These are phyloP conservation scores for Pinna nobilis DNA, from an alignment of 1,140 invertebrate species.

Conservation along the genomic window DNA sequence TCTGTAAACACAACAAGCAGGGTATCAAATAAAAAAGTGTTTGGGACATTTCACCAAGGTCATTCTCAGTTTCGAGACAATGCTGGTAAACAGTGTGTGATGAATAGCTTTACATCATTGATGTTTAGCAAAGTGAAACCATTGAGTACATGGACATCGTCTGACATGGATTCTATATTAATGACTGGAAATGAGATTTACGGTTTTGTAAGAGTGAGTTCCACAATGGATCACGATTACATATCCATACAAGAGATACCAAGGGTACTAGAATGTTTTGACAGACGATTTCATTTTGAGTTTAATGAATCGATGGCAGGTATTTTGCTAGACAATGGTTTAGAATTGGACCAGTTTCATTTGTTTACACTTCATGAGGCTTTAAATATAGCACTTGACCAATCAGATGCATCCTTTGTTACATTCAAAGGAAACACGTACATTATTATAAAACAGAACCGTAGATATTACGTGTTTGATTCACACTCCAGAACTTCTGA, in stretches of 20 bases:
- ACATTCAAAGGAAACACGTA: not conserved
- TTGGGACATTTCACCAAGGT: conserved; percentile 4
- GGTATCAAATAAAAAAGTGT: not conserved
- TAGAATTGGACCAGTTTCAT: not conserved
- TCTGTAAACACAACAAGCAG: not conserved
- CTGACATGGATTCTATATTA: conserved; percentile 3
- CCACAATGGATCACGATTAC: not conserved
- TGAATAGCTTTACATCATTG: not conserved
- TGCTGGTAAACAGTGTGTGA: not conserved
- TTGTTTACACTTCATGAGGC: not conserved
- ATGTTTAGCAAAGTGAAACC: not conserved
- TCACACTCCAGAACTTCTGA: not conserved
- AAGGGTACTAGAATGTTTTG: not conserved
- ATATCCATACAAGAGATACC: conserved; percentile 1
- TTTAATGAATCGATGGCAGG: not conserved
- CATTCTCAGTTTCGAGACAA: not conserved
- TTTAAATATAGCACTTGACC: not conserved
- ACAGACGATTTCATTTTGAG: not conserved
- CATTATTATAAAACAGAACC: not conserved
- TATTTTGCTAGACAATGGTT: not conserved
- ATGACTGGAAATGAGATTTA: conserved; percentile 1
- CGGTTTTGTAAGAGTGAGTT: not conserved
- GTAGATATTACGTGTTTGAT: conserved; percentile 8
- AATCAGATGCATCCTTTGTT: not conserved
- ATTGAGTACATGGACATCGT: not conserved